These are phyloP conservation scores for Sitta europaea DNA, from an alignment of 2,113 vertebrate species.

Conservation along the genomic window DNA sequence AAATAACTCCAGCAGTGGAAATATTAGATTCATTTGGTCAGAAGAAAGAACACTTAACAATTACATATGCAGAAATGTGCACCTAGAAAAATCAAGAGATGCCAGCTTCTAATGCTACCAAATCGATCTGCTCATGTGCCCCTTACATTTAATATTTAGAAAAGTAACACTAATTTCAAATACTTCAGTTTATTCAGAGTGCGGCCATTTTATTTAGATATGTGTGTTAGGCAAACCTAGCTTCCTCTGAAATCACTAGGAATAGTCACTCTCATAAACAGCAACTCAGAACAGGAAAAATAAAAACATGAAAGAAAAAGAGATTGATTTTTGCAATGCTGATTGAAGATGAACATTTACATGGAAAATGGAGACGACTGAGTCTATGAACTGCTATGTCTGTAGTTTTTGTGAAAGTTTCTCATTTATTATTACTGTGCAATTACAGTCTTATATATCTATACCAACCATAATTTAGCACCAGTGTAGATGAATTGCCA, in stretches of 20 bases:
- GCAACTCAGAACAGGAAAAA: background rate
- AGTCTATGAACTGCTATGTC: background rate
- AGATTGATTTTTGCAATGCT: background rate
- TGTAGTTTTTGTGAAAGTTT: conserved; percentile 3
- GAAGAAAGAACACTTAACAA: background rate
- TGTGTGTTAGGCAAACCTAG: background rate
- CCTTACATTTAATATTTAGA: background rate
- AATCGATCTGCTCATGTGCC: background rate
- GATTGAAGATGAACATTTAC: background rate
- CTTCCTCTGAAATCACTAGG: background rate
- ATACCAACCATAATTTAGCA: background rate
- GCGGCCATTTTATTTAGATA: background rate
- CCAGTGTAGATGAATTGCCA: conserved; percentile 1
- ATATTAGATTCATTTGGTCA: background rate
- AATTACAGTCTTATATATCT: background rate
- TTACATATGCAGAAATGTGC: background rate
- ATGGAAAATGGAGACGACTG: background rate
- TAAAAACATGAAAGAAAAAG: background rate
- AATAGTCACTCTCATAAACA: background rate
- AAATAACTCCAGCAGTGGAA: background rate
- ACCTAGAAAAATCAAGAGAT: background rate
- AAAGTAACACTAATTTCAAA: background rate
- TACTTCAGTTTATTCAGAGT: background rate
- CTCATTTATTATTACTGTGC: conserved; percentile 16
- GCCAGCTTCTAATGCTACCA: background rate